Evolutionary conservation across 2,113 vertebrate genomes (phyloP), one percentile per base, ranked within the genome.

Genomic region (Ictalurus punctatus): DNA sequence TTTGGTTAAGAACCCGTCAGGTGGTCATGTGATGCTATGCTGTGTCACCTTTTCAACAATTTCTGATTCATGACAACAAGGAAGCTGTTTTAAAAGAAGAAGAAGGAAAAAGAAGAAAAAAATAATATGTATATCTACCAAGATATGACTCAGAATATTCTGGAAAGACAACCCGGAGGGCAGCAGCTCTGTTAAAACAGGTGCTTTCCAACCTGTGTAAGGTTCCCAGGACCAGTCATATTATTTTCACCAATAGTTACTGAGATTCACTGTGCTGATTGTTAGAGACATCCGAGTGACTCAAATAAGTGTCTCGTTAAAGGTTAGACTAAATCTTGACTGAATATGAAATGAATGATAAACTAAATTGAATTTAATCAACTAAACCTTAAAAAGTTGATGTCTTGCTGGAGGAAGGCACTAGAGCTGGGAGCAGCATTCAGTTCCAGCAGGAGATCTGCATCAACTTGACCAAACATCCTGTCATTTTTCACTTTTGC

Each of bases 401-500:
- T 21, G 67, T 14, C 61, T 21, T 12, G 10, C 4, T 13, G 8
- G 9, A 48, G 74, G 14, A 48, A 79, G 2, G 44, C 13, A 14
- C 23, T 14, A 17, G 13, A 79, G 12, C 4, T 48, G 40, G 44
- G 44, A 52, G 44, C 40, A 79, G 76, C 1, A 12, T 52, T 79
- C 27, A 80, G 2, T 54, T 80, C 27, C 12, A 54, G 23, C 25
- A 52, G 14, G 76, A 54, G 52, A 30, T 56, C 52, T 30, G 52
- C 78, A 30, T 56, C 52, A 81, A 30, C 78, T 9, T 58, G 78
- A 30, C 78, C 27, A 81, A 81, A 81, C 78, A 73, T 37, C 27
- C 48, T 56, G 17, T 85, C 52, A 37, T 73, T 58, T 85, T 37
- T 52, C 65, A 30, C n/a, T 34, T 73, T 73, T 73, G 67, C 83